A percentile compares a stretch with the other conserved stretches of the same genome.
Evolutionary conservation across 2,113 vertebrate genomes (phyloP).

Genomic region (Neoarius graeffei): DNA sequence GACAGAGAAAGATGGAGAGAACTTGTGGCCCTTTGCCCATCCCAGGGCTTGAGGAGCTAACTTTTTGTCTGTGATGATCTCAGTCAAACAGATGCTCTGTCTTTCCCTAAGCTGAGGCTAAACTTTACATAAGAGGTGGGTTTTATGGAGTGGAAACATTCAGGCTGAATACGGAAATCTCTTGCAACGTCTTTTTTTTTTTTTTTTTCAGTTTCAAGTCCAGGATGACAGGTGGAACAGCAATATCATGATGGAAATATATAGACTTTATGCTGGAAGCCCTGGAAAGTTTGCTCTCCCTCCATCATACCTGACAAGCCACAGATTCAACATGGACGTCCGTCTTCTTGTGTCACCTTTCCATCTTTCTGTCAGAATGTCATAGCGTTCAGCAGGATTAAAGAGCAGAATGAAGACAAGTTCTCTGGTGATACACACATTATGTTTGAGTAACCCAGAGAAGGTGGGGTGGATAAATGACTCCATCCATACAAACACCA

Average conservation of each 20-base stretch:
- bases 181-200: background rate
- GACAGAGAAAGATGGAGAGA: too few species aligned
- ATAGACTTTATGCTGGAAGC: background rate
- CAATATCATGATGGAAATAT: slow-evolving; percentile 10
- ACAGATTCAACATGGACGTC: slow-evolving; percentile 59
- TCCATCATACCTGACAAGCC: slow-evolving; percentile 41
- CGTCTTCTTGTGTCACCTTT: slow-evolving; percentile 38
- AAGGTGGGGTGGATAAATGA: slow-evolving; percentile 18
- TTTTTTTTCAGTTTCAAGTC: background rate
- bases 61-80: background rate
- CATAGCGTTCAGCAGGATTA: slow-evolving; percentile 55
- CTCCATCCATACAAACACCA: background rate
- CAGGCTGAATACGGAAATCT: background rate
- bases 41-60: too few species aligned
- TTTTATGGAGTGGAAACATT: slow-evolving; percentile 4
- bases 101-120: background rate
- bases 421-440: slow-evolving; percentile 24
- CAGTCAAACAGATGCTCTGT: background rate
- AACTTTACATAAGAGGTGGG: background rate
- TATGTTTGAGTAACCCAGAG: slow-evolving; percentile 12
- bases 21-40: too few species aligned
- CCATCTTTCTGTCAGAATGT: slow-evolving; percentile 46
- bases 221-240: slow-evolving; percentile 35
- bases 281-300: background rate
- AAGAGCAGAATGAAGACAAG: slow-evolving; percentile 40